Base-by-base conservation (phyloP, 2,888 invertebrate species). In the Artemia sp. region DNA sequence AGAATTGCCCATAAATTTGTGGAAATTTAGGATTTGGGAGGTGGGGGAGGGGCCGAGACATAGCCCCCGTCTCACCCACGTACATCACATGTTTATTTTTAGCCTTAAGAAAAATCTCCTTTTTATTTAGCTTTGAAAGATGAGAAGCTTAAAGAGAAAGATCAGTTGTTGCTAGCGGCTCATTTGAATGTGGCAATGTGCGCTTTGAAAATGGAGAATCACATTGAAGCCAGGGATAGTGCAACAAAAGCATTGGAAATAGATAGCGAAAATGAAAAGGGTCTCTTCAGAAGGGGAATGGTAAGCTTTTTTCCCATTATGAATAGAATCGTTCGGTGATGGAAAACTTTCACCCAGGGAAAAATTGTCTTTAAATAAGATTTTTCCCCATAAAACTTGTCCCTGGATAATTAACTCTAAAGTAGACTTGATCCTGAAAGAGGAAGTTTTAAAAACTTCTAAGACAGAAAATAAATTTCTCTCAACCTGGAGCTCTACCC, bases 241-340 rank as follows among this genome's bases (percentile, higher is more conserved):
- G 92, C 94, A 67, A 84, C 85, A 67, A 85, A 86, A 74, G 94
- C 88, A 0, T 79, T 98, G 7, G 83, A 84, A 70, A 74, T 88
- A 1, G 89, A 91, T 75, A 78, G 84, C 0, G 81, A 82, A 50
- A 94, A 89, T 77, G 88, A 90, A 12, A 98, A 98, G 79, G 96
- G 89, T 0, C 80, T 89, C 51, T 98, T 92, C 79, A 83, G 97
- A 74, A 81, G 89, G 73, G 95, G 92, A 0, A 87, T 88, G 77
- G 82, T 82, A 76, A 74, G 73, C 70, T 51, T 53, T 24, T 58
- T 50, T 53, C 51, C 51, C 11, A 68, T 69, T 51, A 19, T 52
- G 11, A 12, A 9, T n/a, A 12, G n/a, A 58, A n/a, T 12, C 12
- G 38, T 38, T 38, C 6, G 38, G 6, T 38, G 38, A 38, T 38